Conservation (phyloP, 2,888 invertebrate genomes). For the Strigamia transsilvanica region DNA sequence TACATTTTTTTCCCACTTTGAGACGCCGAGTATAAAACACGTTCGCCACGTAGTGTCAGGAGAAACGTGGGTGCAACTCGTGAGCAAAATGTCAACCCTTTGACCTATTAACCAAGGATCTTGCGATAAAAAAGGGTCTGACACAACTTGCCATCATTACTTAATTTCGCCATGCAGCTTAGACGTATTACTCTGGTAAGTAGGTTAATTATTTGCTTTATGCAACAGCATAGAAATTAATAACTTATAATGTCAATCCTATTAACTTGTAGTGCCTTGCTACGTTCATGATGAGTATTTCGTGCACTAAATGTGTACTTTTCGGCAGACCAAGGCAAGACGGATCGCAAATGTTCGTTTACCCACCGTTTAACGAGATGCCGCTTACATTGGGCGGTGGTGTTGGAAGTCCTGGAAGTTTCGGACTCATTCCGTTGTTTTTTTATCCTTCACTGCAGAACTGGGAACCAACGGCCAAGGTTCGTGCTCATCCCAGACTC, state of each 20-base stretch:
- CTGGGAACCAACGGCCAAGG: not conserved
- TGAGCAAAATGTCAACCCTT: not conserved
- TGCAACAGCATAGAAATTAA: not conserved
- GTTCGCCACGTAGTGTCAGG: not conserved
- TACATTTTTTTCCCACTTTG: not conserved
- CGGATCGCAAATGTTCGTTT: not conserved
- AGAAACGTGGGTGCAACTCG: slow-evolving; percentile 1
- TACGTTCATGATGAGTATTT: not conserved
- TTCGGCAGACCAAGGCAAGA: not conserved
- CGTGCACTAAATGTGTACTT: not conserved
- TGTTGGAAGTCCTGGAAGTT: slow-evolving; percentile 4
- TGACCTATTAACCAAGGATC: slow-evolving; percentile 24
- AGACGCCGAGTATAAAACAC: not conserved
- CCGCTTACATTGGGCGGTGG: not conserved
- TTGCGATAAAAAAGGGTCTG: not conserved
- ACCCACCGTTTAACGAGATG: not conserved
- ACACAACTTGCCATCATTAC: not conserved
- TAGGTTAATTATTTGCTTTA: not conserved
- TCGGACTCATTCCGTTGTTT: slow-evolving; percentile 9
- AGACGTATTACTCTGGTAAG: slow-evolving; percentile 7
- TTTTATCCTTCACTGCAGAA: not conserved
- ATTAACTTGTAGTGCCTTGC: not conserved
- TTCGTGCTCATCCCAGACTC: not conserved
- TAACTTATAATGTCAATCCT: not conserved
- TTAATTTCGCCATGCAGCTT: not conserved